Base-by-base conservation (phyloP, 2,888 invertebrate genomes). In the Poecilobothrus nobilitatus region DNA sequence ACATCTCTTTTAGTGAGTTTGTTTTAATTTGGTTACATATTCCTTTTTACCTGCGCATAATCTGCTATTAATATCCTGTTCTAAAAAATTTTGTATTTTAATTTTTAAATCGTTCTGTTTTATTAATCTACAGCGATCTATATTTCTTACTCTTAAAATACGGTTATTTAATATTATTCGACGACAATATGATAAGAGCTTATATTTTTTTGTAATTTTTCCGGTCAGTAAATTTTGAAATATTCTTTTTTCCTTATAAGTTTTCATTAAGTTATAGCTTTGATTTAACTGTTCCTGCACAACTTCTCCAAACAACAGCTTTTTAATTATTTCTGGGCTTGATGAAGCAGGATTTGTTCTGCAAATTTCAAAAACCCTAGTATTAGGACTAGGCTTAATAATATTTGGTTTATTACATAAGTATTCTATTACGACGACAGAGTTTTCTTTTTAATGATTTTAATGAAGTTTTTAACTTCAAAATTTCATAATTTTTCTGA, bases 121-220 rank as follows among this genome's bases (percentile, higher is more conserved):
- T 20, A n/a, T 62, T 62, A 62, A 20, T 62, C 8, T n/a, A 3
- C 18, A 27, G 27, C 27, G 27, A 27, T 27, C 27, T 27, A 27
- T 27, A 27, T 27, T 27, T 27, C 27, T 27, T 27, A 27, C 27
- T 27, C 27, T 62, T 20, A 9, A 9, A 20, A 18, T 20, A 18
- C 61, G 8, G 20, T 62, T 9, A 7, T 20, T 20, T 27, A 27
- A 27, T 62, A 62, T 62, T 62, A 20, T n/a, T 62, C 9, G 18
- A 8, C 18, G 18, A 27, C 33, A 64, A 10, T 64, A 18, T 5
- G 33, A 10, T 27, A 64, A 18, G 10, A 33, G 6, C 33, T 33
- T 27, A 64, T 64, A 64, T 33, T 64, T 64, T 64, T 64, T 64
- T 18, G 18, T 33, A 15, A 64, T 64, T 64, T 64, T 64, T 6